Evolutionary conservation across 1,140 invertebrate genomes (phyloP), one percentile per base, ranked within the genome.

Genomic region (Papilio machaon): DNA sequence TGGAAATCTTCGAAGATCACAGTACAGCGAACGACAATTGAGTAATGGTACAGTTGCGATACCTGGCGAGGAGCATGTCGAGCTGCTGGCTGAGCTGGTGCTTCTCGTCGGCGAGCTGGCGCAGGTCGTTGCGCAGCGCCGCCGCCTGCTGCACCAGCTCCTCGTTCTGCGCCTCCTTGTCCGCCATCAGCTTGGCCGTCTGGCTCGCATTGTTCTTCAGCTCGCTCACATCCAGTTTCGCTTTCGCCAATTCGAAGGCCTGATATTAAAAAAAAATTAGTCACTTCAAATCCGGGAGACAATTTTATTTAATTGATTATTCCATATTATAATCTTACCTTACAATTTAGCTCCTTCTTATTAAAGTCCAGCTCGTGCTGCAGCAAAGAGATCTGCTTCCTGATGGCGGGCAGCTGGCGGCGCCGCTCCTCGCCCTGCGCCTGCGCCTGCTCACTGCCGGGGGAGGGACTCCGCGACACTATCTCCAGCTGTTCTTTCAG

Each of bases 321-420:
- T 58, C 17, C 15, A 30, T 30, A 30, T n/a, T 1, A 58, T 17
- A n/a, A n/a, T 17, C 83, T 82, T 80, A 95, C 94, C 91, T 95
- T 95, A 85, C 94, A 90, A 88, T 93, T 95, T 67, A 95, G 84
- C 78, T 95, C 94, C 82, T 94, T 95, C 85, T 90, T 92, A 81
- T 95, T 92, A 49, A 92, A 92, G 76, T 95, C 95, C 1, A 96
- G 84, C 75, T 96, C 95, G 81, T 96, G 95, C 75, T 96, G 95
- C 64, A 96, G 85, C 86, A 95, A 92, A 75, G 94, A 89, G 52
- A 96, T 95, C 86, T 96, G 95, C 81, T 96, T 95, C 78, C 91
- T 90, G 19, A 95, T 94, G 83, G 91, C 95, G 0, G 86, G 88
- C 10, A 95, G 73, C 49, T 94, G 92, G 75, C 89, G 91, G 35